Percentiles rank a stretch among this genome's conserved stretches.
Evolutionary conservation across 2,113 vertebrate species (phyloP).

Genomic region (Cyanoderma ruficeps): DNA sequence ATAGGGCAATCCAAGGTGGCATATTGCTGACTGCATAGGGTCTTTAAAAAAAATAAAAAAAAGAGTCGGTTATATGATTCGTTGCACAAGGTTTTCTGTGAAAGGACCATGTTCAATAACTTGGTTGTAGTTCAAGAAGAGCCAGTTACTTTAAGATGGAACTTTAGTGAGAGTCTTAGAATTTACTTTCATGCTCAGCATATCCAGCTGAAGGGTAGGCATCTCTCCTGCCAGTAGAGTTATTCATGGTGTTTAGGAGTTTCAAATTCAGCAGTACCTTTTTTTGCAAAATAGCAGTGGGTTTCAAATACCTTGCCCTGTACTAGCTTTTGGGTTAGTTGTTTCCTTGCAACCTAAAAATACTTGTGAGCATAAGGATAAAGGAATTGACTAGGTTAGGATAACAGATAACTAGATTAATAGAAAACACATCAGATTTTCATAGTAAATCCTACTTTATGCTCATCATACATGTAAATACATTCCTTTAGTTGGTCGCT

Average conservation of each 20-base stretch:
- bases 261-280: neutral
- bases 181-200: neutral
- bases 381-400: neutral
- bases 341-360: neutral
- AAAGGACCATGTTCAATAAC: neutral
- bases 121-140: neutral
- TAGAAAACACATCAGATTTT: neutral
- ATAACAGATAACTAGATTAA: neutral
- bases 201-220: neutral
- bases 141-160: neutral
- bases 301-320: neutral
- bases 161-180: neutral
- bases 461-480: neutral
- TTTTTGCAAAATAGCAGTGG: neutral
- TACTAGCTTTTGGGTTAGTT: neutral
- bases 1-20: neutral
- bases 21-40: neutral
- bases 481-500: neutral
- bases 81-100: neutral
- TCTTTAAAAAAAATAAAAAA: neutral
- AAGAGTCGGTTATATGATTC: neutral
- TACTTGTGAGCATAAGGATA: neutral
- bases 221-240: neutral
- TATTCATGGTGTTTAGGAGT: neutral
- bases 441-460: neutral